phyloP scores from a whole-genome alignment of 2,113 vertebrate species.

The Cepphus grylle region DNA sequence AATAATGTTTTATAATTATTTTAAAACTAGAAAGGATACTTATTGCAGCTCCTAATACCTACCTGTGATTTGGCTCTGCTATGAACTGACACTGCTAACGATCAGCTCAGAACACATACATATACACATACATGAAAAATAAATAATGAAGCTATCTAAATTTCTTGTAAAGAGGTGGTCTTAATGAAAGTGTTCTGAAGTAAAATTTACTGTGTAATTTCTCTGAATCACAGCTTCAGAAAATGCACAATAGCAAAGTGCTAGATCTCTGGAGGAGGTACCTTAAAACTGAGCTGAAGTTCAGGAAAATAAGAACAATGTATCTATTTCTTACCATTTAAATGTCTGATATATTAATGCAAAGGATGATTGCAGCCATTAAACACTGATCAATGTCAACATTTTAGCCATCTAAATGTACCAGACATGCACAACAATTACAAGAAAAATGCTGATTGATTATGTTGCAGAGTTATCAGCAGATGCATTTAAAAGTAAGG shows the following conservation, averaged over 20 bases:
- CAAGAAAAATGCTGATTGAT: slow-evolving; percentile 62
- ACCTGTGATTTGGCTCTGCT: background rate
- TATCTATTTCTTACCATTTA: slow-evolving; percentile 6
- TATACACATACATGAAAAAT: background rate
- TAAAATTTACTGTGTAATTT: background rate
- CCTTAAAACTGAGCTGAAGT: background rate
- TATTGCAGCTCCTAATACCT: background rate
- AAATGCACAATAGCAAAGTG: background rate
- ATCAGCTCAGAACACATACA: background rate
- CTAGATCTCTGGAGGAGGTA: background rate
- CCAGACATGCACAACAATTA: slow-evolving; percentile 11
- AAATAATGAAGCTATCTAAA: background rate
- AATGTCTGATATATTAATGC: background rate
- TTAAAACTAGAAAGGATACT: background rate
- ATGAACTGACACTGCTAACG: background rate
- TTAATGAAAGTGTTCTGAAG: background rate
- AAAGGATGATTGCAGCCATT: slow-evolving; percentile 39
- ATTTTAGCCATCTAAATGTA: slow-evolving; percentile 15
- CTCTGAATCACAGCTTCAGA: background rate
- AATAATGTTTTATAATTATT: background rate
- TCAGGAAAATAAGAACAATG: background rate
- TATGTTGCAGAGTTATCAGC: slow-evolving; percentile 36
- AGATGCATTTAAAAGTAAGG: slow-evolving; percentile 58
- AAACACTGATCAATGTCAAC: slow-evolving; percentile 13
- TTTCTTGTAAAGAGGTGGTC: background rate